phyloP scores from a whole-genome alignment of 1,140 invertebrate species.

The Andricus grossulariae region DNA sequence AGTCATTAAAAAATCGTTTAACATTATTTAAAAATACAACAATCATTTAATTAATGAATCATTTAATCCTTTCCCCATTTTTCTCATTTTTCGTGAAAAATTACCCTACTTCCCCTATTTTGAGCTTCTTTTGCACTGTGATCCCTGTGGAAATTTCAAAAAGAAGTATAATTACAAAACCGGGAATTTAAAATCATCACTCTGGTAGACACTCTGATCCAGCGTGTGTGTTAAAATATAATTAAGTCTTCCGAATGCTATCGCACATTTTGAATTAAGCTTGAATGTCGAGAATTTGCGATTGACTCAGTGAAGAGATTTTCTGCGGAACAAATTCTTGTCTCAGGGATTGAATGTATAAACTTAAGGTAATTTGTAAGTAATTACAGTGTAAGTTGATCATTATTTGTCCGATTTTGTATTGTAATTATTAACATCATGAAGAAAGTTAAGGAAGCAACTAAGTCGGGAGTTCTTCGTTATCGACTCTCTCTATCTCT shows the following conservation, averaged over 20 bases:
- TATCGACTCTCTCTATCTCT: neutral
- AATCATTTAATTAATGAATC: too few relatives aligned
- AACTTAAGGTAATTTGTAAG: constrained; percentile 17
- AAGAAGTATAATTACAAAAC: too few relatives aligned
- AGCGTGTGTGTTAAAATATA: constrained; percentile 5
- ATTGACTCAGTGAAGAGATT: constrained; percentile 6
- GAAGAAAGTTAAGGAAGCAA: neutral
- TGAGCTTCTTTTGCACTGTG: too few relatives aligned
- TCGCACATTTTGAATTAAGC: constrained; percentile 23
- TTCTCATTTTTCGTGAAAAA: too few relatives aligned
- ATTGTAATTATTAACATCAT: neutral
- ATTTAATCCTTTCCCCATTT: too few relatives aligned
- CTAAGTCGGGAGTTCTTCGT: neutral
- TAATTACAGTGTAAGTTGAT: neutral
- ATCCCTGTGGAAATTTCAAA: too few relatives aligned
- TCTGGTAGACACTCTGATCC: too few relatives aligned
- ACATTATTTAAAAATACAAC: too few relatives aligned
- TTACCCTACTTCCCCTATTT: too few relatives aligned
- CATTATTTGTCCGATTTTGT: neutral
- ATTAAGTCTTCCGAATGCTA: constrained; percentile 21
- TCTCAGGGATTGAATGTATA: constrained; percentile 21
- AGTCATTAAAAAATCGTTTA: too few relatives aligned
- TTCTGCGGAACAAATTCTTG: neutral
- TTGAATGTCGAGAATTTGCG: constrained; percentile 13
- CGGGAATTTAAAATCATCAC: too few relatives aligned